Percentiles rank a stretch among this genome's conserved stretches.
These are phyloP conservation scores for Polymixis lichenea DNA, from an alignment of 2,888 invertebrate genomes.

Conservation along the genomic window DNA sequence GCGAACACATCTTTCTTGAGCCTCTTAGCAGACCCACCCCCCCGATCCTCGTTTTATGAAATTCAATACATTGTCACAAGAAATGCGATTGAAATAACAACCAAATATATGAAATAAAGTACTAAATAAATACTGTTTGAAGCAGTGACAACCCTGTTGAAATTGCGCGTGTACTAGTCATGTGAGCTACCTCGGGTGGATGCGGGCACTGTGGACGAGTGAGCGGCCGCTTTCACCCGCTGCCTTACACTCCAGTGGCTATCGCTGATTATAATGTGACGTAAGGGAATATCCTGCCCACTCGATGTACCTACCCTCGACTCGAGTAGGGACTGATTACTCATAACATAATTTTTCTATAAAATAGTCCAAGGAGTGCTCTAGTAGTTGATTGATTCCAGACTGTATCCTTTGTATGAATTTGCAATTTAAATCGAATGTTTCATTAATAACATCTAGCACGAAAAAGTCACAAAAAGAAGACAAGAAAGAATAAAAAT, in stretches of 20 bases:
- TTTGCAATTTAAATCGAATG: background rate
- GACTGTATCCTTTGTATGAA: background rate
- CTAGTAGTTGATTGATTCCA: background rate
- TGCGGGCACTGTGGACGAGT: slow-evolving; percentile 63
- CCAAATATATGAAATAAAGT: background rate
- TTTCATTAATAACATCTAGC: background rate
- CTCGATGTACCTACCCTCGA: slow-evolving; percentile 33
- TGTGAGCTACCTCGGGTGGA: slow-evolving; percentile 68
- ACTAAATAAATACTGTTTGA: background rate
- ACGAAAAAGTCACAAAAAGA: background rate
- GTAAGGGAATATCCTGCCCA: slow-evolving; percentile 29
- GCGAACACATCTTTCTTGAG: too few relatives aligned
- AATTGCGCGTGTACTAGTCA: slow-evolving; percentile 67
- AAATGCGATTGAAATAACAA: background rate
- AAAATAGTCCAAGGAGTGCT: background rate
- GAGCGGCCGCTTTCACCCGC: slow-evolving; percentile 60
- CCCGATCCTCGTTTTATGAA: background rate
- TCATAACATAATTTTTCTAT: slow-evolving; percentile 6
- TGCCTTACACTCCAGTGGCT: slow-evolving; percentile 56
- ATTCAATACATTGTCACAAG: background rate
- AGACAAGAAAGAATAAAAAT: too few relatives aligned
- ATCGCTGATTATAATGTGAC: slow-evolving; percentile 50
- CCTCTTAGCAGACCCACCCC: too few relatives aligned
- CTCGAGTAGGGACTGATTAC: slow-evolving; percentile 12
- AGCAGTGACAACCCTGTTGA: slow-evolving; percentile 57